Evolutionary conservation across 2,888 invertebrate genomes (phyloP).

Genomic region (Strigamia transsilvanica): DNA sequence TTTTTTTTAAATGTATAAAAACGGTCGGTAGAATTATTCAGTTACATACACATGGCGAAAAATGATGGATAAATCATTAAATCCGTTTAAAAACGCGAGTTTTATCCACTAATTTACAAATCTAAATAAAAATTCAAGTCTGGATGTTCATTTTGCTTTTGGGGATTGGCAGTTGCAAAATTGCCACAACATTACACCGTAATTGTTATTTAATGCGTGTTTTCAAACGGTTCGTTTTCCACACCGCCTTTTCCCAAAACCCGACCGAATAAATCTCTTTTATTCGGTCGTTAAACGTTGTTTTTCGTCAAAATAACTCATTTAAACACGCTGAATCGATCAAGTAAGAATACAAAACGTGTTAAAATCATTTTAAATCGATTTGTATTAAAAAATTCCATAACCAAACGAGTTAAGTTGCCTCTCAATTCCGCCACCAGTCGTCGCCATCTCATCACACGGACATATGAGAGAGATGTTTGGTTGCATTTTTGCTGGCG

Average conservation of each 20-base stretch:
- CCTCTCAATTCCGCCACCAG: neutral
- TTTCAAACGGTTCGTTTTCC: neutral
- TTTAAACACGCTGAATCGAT: neutral
- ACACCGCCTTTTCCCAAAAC: neutral
- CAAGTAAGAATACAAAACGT: neutral
- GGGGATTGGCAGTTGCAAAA: neutral
- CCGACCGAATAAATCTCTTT: neutral
- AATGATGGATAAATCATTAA: no score
- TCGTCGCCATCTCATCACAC: neutral
- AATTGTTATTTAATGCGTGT: slow-evolving; percentile 5
- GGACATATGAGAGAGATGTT: neutral
- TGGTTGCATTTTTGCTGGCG: neutral
- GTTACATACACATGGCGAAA: no score
- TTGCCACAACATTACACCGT: slow-evolving; percentile 1
- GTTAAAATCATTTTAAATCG: neutral
- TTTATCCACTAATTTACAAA: neutral
- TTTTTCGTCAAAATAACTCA: neutral
- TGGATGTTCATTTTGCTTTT: neutral
- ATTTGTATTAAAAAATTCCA: neutral
- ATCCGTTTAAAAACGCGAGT: no score
- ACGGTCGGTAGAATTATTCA: no score
- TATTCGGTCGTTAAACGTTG: neutral
- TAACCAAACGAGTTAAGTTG: neutral
- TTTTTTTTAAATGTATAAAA: no score
- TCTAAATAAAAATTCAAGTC: neutral